Conservation (phyloP, 2,113 vertebrate genomes). For the Addax nasomaculatus region DNA sequence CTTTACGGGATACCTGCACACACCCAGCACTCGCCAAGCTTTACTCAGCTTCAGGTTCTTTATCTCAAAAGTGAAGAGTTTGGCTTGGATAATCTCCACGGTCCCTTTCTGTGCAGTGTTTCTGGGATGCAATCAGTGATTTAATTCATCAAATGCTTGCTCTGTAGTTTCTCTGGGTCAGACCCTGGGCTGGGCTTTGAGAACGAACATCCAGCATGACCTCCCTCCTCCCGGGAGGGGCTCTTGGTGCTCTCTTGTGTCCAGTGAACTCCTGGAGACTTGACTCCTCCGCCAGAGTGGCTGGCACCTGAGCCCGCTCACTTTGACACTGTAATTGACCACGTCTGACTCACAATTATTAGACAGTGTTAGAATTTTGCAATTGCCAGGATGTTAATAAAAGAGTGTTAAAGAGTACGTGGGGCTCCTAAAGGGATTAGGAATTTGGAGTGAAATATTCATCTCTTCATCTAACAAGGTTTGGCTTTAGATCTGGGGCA, state of each 20-base stretch:
- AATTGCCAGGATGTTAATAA: neutral
- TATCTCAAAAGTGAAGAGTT: neutral
- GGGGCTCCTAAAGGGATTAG: neutral
- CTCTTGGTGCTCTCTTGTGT: neutral
- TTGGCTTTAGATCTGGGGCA: neutral
- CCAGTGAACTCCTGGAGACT: neutral
- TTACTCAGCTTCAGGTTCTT: neutral
- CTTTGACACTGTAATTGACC: neutral
- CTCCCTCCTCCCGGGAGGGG: neutral
- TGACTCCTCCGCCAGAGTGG: neutral
- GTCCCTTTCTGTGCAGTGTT: neutral
- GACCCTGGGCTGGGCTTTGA: neutral
- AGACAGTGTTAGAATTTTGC: neutral
- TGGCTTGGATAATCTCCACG: neutral
- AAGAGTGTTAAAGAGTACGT: neutral
- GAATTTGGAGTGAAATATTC: neutral
- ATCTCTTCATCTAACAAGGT: neutral
- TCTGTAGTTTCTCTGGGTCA: neutral
- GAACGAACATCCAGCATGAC: neutral
- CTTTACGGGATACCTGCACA: rapidly evolving
- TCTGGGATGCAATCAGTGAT: neutral
- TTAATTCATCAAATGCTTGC: neutral
- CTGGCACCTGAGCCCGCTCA: neutral
- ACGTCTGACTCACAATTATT: neutral
- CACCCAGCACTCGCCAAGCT: neutral